These are phyloP conservation scores for Spicauda simplicius DNA, from an alignment of 2,888 invertebrate species.

Conservation along the genomic window DNA sequence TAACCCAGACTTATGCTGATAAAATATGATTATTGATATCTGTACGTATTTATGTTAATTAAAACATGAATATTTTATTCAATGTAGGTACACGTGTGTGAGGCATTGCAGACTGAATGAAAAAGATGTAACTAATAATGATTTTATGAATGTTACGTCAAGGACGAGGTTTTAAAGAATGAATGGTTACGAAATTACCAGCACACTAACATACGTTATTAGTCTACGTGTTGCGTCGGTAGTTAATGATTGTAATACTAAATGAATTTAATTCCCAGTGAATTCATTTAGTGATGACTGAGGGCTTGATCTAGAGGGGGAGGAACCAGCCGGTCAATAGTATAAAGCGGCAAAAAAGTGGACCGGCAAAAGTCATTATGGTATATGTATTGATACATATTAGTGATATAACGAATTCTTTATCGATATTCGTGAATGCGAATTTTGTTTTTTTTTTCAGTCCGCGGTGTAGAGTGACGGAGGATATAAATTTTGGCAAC, in stretches of 20 bases:
- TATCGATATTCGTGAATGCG: too few relatives aligned
- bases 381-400: too few relatives aligned
- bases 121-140: slow-evolving; percentile 13
- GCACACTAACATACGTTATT: slow-evolving; percentile 25
- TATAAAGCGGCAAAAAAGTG: too few relatives aligned
- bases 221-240: slow-evolving; percentile 53
- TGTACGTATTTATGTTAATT: background rate
- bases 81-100: background rate
- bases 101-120: background rate
- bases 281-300: too few relatives aligned
- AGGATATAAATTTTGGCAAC: too few relatives aligned
- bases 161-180: slow-evolving; percentile 51
- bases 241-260: slow-evolving; percentile 48
- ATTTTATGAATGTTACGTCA: slow-evolving; percentile 5
- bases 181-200: slow-evolving; percentile 56
- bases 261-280: slow-evolving; percentile 50
- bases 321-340: too few relatives aligned
- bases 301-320: too few relatives aligned
- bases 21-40: background rate
- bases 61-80: slow-evolving; percentile 1
- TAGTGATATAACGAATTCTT: too few relatives aligned
- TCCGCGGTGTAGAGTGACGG: too few relatives aligned
- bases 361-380: too few relatives aligned
- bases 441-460: too few relatives aligned
- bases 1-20: slow-evolving; percentile 2